Conservation (phyloP, 2,888 invertebrate genomes). For the Hermodice carunculata region DNA sequence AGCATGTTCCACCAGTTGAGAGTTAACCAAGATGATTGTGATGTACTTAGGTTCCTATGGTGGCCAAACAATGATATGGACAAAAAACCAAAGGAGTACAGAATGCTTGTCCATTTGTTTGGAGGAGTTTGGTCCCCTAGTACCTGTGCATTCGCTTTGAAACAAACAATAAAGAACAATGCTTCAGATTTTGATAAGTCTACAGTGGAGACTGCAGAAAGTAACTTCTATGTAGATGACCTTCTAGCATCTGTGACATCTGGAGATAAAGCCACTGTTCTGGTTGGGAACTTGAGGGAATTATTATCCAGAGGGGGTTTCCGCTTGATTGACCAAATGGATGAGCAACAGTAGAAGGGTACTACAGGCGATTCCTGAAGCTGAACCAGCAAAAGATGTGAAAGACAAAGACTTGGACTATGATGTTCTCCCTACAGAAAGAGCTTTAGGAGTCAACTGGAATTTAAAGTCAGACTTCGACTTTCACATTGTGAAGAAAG, state of each 20-base stretch:
- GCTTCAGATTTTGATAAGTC: background rate
- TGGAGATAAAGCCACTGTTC: background rate
- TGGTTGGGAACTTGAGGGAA: background rate
- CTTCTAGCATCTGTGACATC: slow-evolving; percentile 4
- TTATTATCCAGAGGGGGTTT: slow-evolving; percentile 7
- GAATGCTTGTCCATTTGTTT: slow-evolving; percentile 13
- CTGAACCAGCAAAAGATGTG: background rate
- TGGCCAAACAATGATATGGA: background rate
- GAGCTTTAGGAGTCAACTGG: slow-evolving; percentile 15
- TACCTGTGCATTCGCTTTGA: slow-evolving; percentile 4
- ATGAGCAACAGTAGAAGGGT: background rate
- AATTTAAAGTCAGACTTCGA: slow-evolving; percentile 5
- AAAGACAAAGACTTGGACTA: background rate
- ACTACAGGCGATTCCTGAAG: background rate
- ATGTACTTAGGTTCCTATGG: slow-evolving; percentile 35
- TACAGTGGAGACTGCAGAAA: background rate
- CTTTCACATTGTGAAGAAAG: background rate
- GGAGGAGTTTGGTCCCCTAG: slow-evolving; percentile 12
- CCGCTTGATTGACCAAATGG: slow-evolving; percentile 3
- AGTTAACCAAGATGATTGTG: slow-evolving; percentile 20
- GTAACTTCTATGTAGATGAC: slow-evolving; percentile 23
- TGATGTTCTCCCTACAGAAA: slow-evolving; percentile 4
- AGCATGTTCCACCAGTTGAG: slow-evolving; percentile 33
- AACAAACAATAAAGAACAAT: background rate
- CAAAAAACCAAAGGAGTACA: background rate